Evolutionary conservation across 1,140 invertebrate genomes (phyloP).

Genomic region (Dysdera silvatica): DNA sequence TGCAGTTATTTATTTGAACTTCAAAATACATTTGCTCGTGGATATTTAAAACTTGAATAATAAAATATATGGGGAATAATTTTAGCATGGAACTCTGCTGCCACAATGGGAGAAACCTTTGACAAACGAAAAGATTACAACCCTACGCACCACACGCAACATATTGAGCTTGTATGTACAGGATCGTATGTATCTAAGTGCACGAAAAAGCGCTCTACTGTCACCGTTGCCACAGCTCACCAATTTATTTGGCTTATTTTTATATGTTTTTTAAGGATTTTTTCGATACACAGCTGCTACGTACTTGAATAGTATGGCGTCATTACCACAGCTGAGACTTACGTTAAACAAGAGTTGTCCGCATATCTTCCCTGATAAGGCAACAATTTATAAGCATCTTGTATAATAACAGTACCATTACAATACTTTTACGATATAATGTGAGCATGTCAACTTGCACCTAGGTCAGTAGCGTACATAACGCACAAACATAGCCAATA

Average conservation of each 20-base stretch:
- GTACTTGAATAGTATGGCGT: too few species aligned
- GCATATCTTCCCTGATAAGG: neutral
- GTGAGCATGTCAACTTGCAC: neutral
- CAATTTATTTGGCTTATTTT: too few species aligned
- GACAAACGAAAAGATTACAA: conserved; percentile 35
- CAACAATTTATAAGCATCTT: conserved; percentile 1
- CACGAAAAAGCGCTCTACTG: too few species aligned
- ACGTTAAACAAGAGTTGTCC: too few species aligned
- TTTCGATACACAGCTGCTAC: too few species aligned
- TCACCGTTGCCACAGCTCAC: too few species aligned
- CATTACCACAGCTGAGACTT: too few species aligned
- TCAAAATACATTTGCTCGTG: conserved; percentile 43
- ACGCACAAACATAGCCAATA: too few species aligned
- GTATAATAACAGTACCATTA: neutral
- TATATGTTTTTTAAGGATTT: too few species aligned
- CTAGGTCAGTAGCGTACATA: too few species aligned
- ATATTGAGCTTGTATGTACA: conserved; percentile 30
- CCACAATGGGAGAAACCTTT: conserved; percentile 34
- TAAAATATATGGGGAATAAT: conserved; percentile 45
- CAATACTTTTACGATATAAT: neutral
- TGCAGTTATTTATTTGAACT: conserved; percentile 39
- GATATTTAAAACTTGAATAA: conserved; percentile 45
- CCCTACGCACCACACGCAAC: conserved; percentile 27
- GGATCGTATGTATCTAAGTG: neutral
- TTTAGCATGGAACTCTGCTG: conserved; percentile 42